Conservation (phyloP, 1,140 invertebrate genomes). For the Solenopsis fugax region DNA sequence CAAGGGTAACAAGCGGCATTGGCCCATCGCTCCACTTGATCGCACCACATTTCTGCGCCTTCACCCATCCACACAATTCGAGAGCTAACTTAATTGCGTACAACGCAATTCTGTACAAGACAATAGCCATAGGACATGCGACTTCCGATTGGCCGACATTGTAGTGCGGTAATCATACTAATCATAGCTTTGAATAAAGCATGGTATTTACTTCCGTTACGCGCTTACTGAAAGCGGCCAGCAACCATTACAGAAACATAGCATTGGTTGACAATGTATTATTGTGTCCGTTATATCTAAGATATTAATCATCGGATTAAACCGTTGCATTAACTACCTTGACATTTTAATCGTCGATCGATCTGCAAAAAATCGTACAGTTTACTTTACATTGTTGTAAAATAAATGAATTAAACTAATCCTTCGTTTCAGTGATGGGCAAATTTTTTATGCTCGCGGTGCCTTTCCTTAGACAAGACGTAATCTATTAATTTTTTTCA, state of each 20-base stretch:
- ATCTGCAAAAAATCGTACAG: not conserved
- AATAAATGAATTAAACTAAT: not conserved
- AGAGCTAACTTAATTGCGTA: conserved; percentile 14
- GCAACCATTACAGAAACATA: not conserved
- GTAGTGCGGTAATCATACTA: not conserved
- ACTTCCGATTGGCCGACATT: not conserved
- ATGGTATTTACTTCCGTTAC: conserved; percentile 18
- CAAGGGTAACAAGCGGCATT: conserved; percentile 22
- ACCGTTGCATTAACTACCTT: not conserved
- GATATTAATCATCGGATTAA: not conserved
- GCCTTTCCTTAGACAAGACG: no score
- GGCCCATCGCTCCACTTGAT: conserved; percentile 6
- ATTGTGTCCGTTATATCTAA: not conserved
- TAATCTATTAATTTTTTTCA: no score
- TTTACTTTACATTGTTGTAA: not conserved
- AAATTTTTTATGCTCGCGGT: not conserved
- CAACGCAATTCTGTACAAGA: not conserved
- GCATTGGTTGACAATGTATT: not conserved
- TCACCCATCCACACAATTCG: not conserved
- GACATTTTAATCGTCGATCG: not conserved
- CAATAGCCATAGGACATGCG: not conserved
- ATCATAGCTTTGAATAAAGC: conserved; percentile 26
- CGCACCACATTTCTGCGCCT: not conserved
- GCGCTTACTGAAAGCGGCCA: not conserved
- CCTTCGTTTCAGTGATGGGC: not conserved